A percentile compares a stretch with the other conserved stretches of the same genome.
Conservation (phyloP, 2,888 invertebrate species). For the Volucella bombylans region DNA sequence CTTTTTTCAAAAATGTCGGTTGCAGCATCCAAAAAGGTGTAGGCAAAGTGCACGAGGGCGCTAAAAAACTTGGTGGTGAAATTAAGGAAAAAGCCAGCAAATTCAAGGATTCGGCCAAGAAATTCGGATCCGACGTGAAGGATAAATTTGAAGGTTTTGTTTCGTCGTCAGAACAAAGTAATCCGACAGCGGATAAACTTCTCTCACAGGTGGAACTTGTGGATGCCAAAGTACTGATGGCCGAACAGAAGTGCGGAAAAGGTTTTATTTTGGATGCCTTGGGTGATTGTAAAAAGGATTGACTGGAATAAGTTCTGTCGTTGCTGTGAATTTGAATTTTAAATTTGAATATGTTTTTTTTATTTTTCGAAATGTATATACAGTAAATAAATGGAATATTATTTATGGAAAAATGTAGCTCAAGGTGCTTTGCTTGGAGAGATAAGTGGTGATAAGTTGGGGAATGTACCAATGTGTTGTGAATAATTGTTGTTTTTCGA, state of each 20-base stretch:
- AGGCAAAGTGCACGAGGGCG: slow-evolving; percentile 78
- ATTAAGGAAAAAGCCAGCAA: slow-evolving; percentile 79
- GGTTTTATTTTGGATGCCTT: slow-evolving; percentile 80
- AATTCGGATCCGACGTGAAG: slow-evolving; percentile 78
- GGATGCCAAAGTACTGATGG: slow-evolving; percentile 79
- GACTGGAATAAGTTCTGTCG: not conserved
- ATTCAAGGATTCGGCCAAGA: slow-evolving; percentile 78
- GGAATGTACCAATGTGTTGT: no score
- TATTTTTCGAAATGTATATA: no score
- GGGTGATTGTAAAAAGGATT: slow-evolving; percentile 79
- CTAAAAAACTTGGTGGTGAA: slow-evolving; percentile 78
- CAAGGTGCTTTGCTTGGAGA: no score
- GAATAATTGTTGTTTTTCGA: no score
- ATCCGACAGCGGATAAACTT: slow-evolving; percentile 74
- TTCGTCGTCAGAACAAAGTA: slow-evolving; percentile 77
- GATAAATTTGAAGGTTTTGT: slow-evolving; percentile 78
- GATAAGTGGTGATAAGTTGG: no score
- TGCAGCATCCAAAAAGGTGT: slow-evolving; percentile 79
- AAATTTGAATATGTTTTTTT: no score
- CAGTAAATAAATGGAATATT: no score
- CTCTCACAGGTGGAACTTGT: slow-evolving; percentile 79
- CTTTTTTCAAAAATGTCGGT: slow-evolving; percentile 79
- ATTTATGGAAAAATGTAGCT: no score
- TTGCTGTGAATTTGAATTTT: no score
- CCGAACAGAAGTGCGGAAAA: slow-evolving; percentile 80